Conservation (phyloP, 2,113 vertebrate genomes). For the Petaurus breviceps region DNA sequence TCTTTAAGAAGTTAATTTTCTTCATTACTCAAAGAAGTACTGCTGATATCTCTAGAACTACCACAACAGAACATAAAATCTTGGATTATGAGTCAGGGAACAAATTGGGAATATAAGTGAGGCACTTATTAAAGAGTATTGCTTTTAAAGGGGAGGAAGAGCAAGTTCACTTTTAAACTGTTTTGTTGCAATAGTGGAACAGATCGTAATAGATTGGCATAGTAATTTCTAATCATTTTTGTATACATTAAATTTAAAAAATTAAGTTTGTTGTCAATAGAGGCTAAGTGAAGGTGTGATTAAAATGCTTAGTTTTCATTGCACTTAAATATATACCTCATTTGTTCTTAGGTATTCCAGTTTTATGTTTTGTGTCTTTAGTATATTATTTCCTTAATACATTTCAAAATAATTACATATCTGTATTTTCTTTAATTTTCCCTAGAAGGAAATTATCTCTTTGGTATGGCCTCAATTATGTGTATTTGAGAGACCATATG, state of each 20-base stretch:
- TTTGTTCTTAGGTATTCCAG: neutral
- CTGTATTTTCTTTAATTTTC: constrained; percentile 40
- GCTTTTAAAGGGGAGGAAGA: no score
- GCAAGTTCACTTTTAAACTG: neutral
- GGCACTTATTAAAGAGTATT: neutral
- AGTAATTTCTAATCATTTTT: constrained; percentile 39
- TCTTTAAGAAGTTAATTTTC: neutral
- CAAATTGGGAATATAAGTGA: neutral
- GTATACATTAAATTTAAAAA: neutral
- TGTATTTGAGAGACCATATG: constrained; percentile 7
- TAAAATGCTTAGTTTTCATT: constrained; percentile 35
- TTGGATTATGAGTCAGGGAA: neutral
- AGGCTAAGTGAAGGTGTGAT: neutral
- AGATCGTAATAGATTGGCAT: constrained; percentile 30
- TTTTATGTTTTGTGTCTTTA: constrained; percentile 15
- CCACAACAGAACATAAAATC: neutral
- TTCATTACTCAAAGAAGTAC: neutral
- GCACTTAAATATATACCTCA: constrained; percentile 36
- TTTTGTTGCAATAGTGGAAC: constrained; percentile 7
- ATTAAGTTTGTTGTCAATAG: no score
- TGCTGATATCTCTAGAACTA: neutral
- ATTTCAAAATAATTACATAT: neutral
- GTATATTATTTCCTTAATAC: constrained; percentile 25
- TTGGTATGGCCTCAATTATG: constrained; percentile 32
- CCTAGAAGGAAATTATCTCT: constrained; percentile 39